Conservation (phyloP, 30 jellyfish, hydroid and myxozoan genomes). For the Turritopsis rubra region DNA sequence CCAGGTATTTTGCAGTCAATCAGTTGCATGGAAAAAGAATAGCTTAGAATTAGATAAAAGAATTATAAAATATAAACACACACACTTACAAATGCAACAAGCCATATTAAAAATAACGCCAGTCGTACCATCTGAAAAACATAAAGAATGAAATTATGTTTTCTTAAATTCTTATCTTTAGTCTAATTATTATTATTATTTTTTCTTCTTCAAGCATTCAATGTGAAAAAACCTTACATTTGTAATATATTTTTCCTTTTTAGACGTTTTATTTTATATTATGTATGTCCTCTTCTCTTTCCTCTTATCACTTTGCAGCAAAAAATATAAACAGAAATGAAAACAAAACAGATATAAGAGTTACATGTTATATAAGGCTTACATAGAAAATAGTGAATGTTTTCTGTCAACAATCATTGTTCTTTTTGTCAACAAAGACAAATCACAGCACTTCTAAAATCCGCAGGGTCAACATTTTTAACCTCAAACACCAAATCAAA, state of each 20-base stretch:
- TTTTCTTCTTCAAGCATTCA: too few relatives aligned
- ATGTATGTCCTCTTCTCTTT: background rate
- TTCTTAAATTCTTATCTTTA: background rate
- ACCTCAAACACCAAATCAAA: background rate
- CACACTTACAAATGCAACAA: background rate
- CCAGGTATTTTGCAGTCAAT: too few relatives aligned
- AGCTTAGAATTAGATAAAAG: too few relatives aligned
- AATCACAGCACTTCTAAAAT: background rate
- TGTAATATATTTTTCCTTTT: background rate
- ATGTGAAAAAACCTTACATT: background rate
- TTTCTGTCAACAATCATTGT: background rate
- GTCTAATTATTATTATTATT: too few relatives aligned
- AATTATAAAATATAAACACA: too few relatives aligned
- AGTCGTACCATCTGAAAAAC: background rate
- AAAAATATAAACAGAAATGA: background rate
- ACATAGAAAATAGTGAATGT: background rate
- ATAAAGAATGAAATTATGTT: background rate
- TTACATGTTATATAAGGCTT: background rate
- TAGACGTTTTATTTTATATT: background rate
- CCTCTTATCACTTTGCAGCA: background rate
- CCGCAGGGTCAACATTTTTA: background rate
- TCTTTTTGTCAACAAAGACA: background rate
- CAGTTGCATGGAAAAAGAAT: too few relatives aligned
- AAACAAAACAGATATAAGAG: background rate
- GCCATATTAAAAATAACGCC: background rate